phyloP scores from a whole-genome alignment of 2,888 invertebrate species.

The Parochlus steinenii region DNA sequence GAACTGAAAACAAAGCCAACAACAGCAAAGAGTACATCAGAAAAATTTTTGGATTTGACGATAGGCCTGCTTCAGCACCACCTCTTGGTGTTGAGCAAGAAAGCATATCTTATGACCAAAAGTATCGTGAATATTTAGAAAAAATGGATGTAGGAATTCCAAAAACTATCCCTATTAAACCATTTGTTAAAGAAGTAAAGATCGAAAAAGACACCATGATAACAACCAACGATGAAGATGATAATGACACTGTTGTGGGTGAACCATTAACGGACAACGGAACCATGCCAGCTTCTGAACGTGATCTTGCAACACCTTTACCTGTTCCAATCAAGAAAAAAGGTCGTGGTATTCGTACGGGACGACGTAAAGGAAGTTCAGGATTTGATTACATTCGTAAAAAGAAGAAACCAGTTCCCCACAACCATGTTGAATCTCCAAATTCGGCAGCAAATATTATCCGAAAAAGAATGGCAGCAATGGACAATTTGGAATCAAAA shows the following conservation, averaged over 20 bases:
- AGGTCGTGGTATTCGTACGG: constrained; percentile 16
- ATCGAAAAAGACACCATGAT: constrained; percentile 3
- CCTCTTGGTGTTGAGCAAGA: constrained; percentile 31
- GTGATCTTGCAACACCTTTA: constrained; percentile 1
- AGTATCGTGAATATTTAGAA: constrained; percentile 26
- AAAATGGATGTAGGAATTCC: constrained; percentile 20
- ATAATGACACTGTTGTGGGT: not conserved
- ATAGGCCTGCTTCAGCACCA: constrained; percentile 65
- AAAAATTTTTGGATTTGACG: constrained; percentile 55
- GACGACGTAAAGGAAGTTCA: constrained; percentile 27
- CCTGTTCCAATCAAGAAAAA: constrained; percentile 8
- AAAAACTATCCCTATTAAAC: constrained; percentile 14
- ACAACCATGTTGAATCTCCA: constrained; percentile 27
- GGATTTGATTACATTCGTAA: constrained; percentile 79
- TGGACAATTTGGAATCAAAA: constrained; percentile 15
- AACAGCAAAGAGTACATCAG: constrained; percentile 63
- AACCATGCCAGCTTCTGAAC: constrained; percentile 3
- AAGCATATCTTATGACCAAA: constrained; percentile 22
- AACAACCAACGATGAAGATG: constrained; percentile 2
- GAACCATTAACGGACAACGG: not conserved
- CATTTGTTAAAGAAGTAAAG: not conserved
- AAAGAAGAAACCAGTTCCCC: constrained; percentile 56
- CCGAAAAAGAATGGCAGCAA: constrained; percentile 11
- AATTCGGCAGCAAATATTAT: constrained; percentile 28
- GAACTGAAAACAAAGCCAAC: constrained; percentile 53